Evolutionary conservation across 2,113 vertebrate genomes (phyloP).

Genomic region (Ceuthmochares aereus): DNA sequence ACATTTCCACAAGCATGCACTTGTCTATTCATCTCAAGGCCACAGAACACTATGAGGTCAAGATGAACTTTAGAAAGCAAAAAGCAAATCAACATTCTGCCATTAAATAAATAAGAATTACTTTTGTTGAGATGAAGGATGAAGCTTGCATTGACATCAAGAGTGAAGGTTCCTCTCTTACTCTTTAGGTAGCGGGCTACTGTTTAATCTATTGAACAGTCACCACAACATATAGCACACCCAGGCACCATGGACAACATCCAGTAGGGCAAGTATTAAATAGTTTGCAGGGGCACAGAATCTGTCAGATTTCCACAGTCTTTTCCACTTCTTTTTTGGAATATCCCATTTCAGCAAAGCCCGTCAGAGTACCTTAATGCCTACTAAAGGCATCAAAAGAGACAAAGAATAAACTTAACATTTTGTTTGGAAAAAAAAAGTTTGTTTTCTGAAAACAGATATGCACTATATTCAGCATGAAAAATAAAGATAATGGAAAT

Average conservation of each 20-base stretch:
- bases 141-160: not conserved
- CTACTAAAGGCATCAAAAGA: not conserved
- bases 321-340: not conserved
- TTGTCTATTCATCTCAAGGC: not conserved
- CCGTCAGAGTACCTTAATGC: not conserved
- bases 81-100: not conserved
- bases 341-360: not conserved
- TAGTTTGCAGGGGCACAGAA: not conserved
- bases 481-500: not conserved
- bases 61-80: not conserved
- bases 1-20: not conserved
- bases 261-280: not conserved
- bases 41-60: not conserved
- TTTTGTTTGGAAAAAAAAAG: not conserved
- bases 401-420: not conserved
- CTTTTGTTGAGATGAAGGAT: not conserved
- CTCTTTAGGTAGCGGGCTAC: not conserved
- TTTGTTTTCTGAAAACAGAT: not conserved
- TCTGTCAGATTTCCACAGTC: not conserved
- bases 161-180: not conserved
- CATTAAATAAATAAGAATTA: not conserved
- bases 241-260: not conserved
- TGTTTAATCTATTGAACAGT: not conserved
- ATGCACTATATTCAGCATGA: not conserved
- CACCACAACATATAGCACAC: accelerated